Conservation (phyloP, 2,797 vertebrate species). For the Sphenodon punctatus region DNA sequence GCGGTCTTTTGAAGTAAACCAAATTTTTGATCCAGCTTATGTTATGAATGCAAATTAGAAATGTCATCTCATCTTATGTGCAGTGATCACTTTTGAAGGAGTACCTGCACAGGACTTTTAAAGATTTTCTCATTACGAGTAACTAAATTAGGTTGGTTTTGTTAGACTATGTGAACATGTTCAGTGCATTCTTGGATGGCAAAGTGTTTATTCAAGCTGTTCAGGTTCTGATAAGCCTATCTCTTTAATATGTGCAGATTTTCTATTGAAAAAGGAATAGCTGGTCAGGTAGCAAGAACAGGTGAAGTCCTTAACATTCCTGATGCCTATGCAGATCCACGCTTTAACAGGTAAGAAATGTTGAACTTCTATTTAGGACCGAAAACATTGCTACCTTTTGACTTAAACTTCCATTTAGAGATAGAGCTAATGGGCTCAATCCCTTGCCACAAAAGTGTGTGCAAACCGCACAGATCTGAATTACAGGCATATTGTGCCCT, state of each 20-base stretch:
- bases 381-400: not conserved
- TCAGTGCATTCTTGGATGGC: not conserved
- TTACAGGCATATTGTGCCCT: no score
- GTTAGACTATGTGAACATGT: not conserved
- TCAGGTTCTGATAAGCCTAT: not conserved
- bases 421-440: no score
- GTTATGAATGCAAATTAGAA: not conserved
- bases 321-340: conserved; percentile 98
- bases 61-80: not conserved
- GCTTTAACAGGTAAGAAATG: conserved; percentile 91
- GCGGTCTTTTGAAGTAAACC: no score
- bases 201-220: not conserved
- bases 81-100: not conserved
- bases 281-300: conserved; percentile 95
- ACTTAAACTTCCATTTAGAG: not conserved
- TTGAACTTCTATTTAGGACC: not conserved
- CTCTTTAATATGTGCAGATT: conserved; percentile 81
- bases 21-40: no score
- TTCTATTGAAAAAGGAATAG: conserved; percentile 99
- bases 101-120: no score
- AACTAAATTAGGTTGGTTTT: not conserved
- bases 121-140: conserved; percentile 46
- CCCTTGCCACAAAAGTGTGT: no score
- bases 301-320: conserved; percentile 99
- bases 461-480: no score